Evolutionary conservation across 2,888 invertebrate genomes (phyloP).

Genomic region (Trypoxylon attenuatum): DNA sequence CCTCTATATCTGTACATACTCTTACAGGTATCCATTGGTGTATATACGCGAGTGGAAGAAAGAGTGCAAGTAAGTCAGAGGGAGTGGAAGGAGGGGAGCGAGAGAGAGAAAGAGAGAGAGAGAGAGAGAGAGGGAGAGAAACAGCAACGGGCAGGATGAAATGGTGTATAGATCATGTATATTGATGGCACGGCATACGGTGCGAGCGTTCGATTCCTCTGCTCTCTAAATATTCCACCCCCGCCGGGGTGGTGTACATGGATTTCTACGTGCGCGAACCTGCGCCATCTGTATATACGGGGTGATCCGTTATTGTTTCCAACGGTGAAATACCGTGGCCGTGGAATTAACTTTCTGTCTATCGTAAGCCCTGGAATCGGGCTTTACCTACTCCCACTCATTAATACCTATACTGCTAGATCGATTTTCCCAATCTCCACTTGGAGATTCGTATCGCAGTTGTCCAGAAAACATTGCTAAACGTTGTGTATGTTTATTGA

Average conservation of each 20-base stretch:
- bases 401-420: too few species aligned
- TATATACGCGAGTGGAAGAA: too few species aligned
- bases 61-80: too few species aligned
- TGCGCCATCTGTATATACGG: constrained; percentile 28
- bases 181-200: constrained; percentile 63
- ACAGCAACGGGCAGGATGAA: constrained; percentile 41
- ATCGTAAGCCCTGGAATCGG: too few species aligned
- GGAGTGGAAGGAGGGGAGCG: constrained; percentile 28
- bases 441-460: too few species aligned
- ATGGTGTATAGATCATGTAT: constrained; percentile 67
- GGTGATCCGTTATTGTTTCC: constrained; percentile 27
- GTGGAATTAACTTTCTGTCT: too few species aligned
- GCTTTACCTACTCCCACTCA: too few species aligned
- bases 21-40: too few species aligned
- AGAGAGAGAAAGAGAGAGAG: constrained; percentile 26
- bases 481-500: too few species aligned
- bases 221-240: constrained; percentile 66
- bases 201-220: constrained; percentile 65
- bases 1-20: constrained; percentile 2
- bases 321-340: constrained; percentile 17
- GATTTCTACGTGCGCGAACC: constrained; percentile 50
- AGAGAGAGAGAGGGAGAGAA: neutral
- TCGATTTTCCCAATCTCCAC: too few species aligned
- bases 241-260: constrained; percentile 40
- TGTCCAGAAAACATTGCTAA: too few species aligned